Evolutionary conservation across 2,113 vertebrate genomes (phyloP), one percentile per base, ranked within the genome.

Genomic region (Nipponia nippon): DNA sequence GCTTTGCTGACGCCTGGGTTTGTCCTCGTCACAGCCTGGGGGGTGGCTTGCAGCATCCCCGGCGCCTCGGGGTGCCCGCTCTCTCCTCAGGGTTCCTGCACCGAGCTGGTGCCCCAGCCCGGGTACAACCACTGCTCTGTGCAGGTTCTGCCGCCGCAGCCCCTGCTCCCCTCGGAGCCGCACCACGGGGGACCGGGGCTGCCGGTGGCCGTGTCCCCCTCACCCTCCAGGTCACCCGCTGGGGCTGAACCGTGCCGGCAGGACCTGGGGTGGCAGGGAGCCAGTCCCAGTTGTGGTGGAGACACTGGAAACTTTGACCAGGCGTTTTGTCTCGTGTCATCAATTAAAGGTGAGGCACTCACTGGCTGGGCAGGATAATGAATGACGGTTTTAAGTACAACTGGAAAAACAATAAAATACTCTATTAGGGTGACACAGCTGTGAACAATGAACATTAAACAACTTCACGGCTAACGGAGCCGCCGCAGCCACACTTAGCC

Each of bases 361-460:
- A 0, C 75, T 93, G 95, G 75, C 95, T 16, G 56, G 71, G 86
- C 96, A 92, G 86, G 66, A 95, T 95, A 96, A 98, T 72, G 91
- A 95, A 96, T 86, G 95, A 96, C 38, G 76, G 90, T 42, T 92
- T 84, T 96, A 92, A 95, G 92, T 76, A 93, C 79, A 83, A 95
- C 95, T 97, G 97, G 97, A 98, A 96, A 97, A 97, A 97, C 95
- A 96, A 97, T 97, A 98, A 97, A 97, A 96, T 93, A 73, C 84
- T 92, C 71, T 63, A 66, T 97, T 62, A 89, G 91, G 78, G 91
- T 89, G 93, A 95, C 91, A 96, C 78, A 76, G 89, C 95, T 93
- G 95, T 34, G 96, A 96, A 97, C 89, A 92, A 96, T 92, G 95
- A 95, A 92, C 92, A 90, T 96, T 95, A 97, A 94, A 94, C 95